Base-by-base conservation (phyloP, 2,113 vertebrate genomes). In the Ctenomys sociabilis region DNA sequence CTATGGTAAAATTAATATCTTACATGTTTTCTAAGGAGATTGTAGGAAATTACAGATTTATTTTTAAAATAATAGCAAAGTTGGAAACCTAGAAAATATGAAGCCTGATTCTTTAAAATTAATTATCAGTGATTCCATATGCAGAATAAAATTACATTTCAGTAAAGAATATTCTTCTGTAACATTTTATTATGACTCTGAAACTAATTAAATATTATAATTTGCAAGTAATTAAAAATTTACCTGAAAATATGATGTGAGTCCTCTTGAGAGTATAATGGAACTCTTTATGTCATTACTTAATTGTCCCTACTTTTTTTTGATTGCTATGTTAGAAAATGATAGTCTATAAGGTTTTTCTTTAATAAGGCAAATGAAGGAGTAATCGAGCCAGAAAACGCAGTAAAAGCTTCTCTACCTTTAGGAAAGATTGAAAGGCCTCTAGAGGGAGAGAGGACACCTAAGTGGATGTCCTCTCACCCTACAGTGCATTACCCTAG, bases 11-110 rank as follows among this genome's bases (percentile, higher is more conserved):
- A 93, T 92, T 93, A 97, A 96, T 85, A 68, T 90, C 83, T 82
- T 85, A 92, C 81, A 93, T 57, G 66, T 86, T 92, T 95, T 88
- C 84, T 54, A 28, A 95, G 85, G 59, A 82, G 32, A 73, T 66
- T 88, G 77, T 75, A 75, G 95, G 86, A 82, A 92, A 89, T 93
- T 83, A 78, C 16, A 92, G 89, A 89, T 93, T 95, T 93, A 95
- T 80, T 95, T 97, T 97, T 94, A 88, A 92, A 96, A 93, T 91
- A 73, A 92, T 94, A 86, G 93, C 85, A 52, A 45, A 78, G 83
- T 68, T 91, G 16, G 59, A 88, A 92, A 94, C 43, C 78, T 63
- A 81, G 45, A 77, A 37, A 88, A 43, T 61, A 28, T 35, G 82
- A 91, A 91, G 45, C 5, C 52, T 80, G 37, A 81, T 89, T 85